Conservation (phyloP, 2,113 vertebrate genomes). For the Alexandromys fortis region DNA sequence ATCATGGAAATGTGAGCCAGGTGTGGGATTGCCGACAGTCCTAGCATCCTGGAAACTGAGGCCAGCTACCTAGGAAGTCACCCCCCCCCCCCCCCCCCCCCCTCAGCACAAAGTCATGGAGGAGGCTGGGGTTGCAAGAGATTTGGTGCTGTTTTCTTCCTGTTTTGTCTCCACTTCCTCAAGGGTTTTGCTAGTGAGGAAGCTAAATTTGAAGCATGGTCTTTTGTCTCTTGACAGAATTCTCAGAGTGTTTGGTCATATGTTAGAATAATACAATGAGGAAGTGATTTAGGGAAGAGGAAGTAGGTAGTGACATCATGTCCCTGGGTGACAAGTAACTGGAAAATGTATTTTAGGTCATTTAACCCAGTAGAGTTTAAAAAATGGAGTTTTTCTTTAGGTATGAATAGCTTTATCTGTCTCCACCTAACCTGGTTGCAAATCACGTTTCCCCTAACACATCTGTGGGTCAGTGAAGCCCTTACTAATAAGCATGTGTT, state of each 20-base stretch:
- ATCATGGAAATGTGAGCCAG: background rate
- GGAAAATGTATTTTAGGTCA: background rate
- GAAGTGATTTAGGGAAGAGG: conserved; percentile 74
- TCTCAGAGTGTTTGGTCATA: conserved; percentile 45
- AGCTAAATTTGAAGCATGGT: background rate
- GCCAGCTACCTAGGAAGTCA: background rate
- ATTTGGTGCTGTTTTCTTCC: background rate
- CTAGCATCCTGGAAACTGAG: background rate
- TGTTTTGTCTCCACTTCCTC: background rate
- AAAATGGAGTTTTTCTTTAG: background rate
- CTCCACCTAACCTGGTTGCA: background rate
- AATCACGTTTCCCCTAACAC: background rate
- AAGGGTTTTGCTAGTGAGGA: conserved; percentile 4
- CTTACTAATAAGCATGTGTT: background rate
- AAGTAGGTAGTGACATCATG: conserved; percentile 1
- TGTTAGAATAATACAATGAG: conserved; percentile 39
- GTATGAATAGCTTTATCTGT: background rate
- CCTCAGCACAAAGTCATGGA: background rate
- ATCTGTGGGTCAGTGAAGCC: background rate
- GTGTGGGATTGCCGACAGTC: background rate
- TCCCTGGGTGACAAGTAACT: conserved; percentile 32
- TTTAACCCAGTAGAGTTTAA: background rate
- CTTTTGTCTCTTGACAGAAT: conserved; percentile 19
- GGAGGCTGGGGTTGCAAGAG: background rate
- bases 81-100: background rate